Evolutionary conservation across 2,113 vertebrate genomes (phyloP).

Genomic region (Pollimyrus isidori): DNA sequence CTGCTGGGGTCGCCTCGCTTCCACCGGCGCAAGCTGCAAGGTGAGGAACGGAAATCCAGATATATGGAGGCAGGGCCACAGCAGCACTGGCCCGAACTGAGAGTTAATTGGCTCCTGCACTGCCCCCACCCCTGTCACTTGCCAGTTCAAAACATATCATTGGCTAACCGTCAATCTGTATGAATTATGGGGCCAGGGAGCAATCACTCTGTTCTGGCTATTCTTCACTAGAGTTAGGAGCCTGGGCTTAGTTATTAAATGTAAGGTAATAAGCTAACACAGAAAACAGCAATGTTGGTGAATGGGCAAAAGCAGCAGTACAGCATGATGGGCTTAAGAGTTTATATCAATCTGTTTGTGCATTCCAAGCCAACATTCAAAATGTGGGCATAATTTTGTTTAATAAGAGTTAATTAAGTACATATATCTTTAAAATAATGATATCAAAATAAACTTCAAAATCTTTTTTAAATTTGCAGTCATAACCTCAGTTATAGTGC

Average conservation of each 20-base stretch:
- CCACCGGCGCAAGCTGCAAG: slow-evolving; percentile 86
- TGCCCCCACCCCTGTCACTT: background rate
- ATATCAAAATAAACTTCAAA: background rate
- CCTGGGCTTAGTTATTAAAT: background rate
- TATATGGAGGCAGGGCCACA: background rate
- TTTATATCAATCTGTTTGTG: background rate
- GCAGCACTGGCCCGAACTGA: background rate
- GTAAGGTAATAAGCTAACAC: background rate
- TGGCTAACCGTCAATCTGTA: background rate
- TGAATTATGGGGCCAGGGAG: background rate
- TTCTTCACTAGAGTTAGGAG: background rate
- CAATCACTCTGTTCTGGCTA: background rate
- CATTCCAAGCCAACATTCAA: background rate
- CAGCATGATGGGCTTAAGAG: background rate
- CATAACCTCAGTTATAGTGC: background rate
- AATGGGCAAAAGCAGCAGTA: background rate
- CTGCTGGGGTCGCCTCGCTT: slow-evolving; percentile 84
- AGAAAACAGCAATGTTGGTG: background rate
- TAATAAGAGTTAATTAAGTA: background rate
- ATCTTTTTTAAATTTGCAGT: background rate
- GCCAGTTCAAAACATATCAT: background rate
- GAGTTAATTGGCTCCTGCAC: background rate
- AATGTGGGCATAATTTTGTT: background rate
- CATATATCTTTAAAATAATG: background rate
- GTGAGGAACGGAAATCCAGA: slow-evolving; percentile 42